Conservation (phyloP, 1,140 invertebrate genomes). For the Gerris buenoi region DNA sequence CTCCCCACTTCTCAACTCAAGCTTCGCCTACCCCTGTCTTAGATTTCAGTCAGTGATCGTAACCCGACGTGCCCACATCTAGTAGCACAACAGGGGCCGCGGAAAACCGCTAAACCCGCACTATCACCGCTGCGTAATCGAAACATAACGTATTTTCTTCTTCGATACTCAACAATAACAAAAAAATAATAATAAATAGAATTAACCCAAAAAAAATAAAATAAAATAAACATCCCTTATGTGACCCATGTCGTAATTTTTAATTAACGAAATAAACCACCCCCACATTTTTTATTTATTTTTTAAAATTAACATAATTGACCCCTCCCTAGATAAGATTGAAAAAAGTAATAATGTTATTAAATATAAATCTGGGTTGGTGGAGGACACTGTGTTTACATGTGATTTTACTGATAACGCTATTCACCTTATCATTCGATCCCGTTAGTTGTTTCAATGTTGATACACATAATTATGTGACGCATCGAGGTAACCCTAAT, state of each 20-base stretch:
- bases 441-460: constrained; percentile 32
- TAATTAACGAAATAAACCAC: not conserved
- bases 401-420: not conserved
- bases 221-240: not conserved
- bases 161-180: not conserved
- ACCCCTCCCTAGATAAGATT: too few species aligned
- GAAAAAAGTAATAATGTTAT: too few species aligned
- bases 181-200: not conserved
- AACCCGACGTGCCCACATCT: not conserved
- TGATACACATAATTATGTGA: constrained; percentile 31
- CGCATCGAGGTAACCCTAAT: constrained; percentile 28
- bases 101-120: too few species aligned
- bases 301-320: too few species aligned
- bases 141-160: too few species aligned
- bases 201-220: not conserved
- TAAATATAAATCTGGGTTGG: too few species aligned
- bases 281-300: too few species aligned
- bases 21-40: too few species aligned
- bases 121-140: not conserved
- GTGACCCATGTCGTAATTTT: not conserved
- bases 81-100: too few species aligned
- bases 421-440: not conserved
- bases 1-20: too few species aligned
- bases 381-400: not conserved
- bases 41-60: not conserved